Evolutionary conservation across 2,888 invertebrate genomes (phyloP).

Genomic region (Oxystoma pomonae): DNA sequence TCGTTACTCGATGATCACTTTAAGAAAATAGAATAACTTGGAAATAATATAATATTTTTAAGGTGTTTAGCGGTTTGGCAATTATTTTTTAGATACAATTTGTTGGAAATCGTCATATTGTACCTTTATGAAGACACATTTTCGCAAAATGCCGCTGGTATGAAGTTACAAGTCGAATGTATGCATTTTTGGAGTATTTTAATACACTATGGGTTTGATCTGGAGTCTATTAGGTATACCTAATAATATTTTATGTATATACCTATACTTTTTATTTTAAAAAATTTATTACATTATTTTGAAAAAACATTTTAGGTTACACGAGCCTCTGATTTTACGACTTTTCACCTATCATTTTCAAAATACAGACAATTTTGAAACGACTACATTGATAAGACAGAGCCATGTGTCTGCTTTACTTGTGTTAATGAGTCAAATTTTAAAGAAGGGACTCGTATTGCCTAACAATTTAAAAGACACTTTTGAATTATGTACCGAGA

Average conservation of each 20-base stretch:
- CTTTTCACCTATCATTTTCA: conserved; percentile 57
- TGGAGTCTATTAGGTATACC: no score
- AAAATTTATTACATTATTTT: conserved; percentile 36
- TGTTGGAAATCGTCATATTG: conserved; percentile 53
- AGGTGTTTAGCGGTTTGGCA: no score
- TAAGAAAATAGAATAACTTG: no score
- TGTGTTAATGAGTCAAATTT: conserved; percentile 25
- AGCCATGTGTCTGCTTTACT: conserved; percentile 54
- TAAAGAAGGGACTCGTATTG: conserved; percentile 23
- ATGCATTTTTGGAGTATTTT: conserved; percentile 56
- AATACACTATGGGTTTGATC: conserved; percentile 49
- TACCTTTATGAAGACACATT: conserved; percentile 54
- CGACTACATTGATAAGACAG: conserved; percentile 51
- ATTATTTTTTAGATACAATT: conserved; percentile 46
- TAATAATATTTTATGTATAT: conserved; percentile 9
- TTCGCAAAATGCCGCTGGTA: conserved; percentile 51
- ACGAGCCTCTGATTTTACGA: conserved; percentile 45
- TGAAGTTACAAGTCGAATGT: conserved; percentile 61
- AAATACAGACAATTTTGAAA: conserved; percentile 51
- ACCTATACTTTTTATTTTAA: no score
- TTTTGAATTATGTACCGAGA: conserved; percentile 45
- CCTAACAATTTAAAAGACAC: conserved; percentile 28
- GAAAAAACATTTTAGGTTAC: conserved; percentile 10
- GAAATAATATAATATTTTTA: no score
- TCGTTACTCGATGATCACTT: no score